Conservation (phyloP, 2,113 vertebrate species). For the Rhombomys opimus region DNA sequence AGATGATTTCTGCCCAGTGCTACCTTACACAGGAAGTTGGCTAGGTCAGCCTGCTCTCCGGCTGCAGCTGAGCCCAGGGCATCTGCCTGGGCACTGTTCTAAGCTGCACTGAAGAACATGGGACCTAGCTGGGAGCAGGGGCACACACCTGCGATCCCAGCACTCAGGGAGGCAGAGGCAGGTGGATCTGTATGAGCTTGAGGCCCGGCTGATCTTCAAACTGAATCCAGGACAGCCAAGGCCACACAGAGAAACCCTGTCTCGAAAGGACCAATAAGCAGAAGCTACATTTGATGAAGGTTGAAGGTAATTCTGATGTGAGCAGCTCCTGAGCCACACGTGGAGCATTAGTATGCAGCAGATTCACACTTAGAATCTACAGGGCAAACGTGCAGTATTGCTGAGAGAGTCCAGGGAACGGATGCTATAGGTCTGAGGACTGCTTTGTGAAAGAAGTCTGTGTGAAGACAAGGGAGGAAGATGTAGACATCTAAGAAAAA, state of each 20-base stretch:
- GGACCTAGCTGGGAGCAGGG: too few relatives aligned
- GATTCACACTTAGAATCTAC: neutral
- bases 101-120: neutral
- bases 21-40: neutral
- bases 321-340: neutral
- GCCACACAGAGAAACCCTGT: too few relatives aligned
- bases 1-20: neutral
- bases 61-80: neutral
- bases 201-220: too few relatives aligned
- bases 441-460: neutral
- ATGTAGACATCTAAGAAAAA: neutral
- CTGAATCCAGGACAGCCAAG: too few relatives aligned
- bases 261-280: too few relatives aligned
- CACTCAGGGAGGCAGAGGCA: too few relatives aligned
- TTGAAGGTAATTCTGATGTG: neutral
- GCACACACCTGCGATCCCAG: too few relatives aligned
- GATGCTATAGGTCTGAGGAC: neutral
- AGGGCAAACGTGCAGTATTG: neutral
- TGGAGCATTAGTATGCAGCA: neutral
- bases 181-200: too few relatives aligned
- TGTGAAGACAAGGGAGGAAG: neutral
- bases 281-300: neutral
- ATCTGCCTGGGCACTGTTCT: neutral
- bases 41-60: neutral
- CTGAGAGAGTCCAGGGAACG: neutral